Percentiles rank a stretch among this genome's conserved stretches.
phyloP scores from a whole-genome alignment of 2,797 vertebrate species.

The Ctenopoma kingsleyae region DNA sequence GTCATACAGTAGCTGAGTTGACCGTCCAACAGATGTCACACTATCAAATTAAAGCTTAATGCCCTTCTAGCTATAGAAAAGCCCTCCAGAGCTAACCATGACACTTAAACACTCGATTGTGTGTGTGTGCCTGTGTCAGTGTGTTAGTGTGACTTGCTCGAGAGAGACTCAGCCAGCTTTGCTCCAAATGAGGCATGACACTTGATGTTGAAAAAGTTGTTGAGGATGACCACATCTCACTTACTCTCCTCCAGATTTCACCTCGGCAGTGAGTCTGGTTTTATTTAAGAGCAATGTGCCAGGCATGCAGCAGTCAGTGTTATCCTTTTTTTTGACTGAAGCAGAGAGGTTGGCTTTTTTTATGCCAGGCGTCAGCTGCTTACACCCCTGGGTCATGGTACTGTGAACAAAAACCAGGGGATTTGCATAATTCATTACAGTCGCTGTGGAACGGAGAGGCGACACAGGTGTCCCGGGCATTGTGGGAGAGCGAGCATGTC shows the following conservation, averaged over 20 bases:
- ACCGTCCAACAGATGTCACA: conserved; percentile 73
- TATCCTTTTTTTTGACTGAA: conserved; percentile 49
- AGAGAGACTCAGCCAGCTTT: conserved; percentile 44
- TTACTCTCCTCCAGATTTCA: conserved; percentile 25
- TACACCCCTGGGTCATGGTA: conserved; percentile 74
- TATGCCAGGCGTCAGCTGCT: conserved; percentile 70
- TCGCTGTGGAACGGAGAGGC: conserved; percentile 69
- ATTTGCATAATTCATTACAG: conserved; percentile 85
- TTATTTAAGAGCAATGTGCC: conserved; percentile 51
- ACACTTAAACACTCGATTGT: conserved; percentile 63
- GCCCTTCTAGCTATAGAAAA: conserved; percentile 61
- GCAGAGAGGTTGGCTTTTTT: conserved; percentile 50
- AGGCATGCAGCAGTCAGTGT: conserved; percentile 40
- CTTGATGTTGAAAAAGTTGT: conserved; percentile 50
- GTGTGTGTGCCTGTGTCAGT: conserved; percentile 24
- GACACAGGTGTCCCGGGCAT: conserved; percentile 68
- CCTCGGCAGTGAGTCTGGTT: conserved; percentile 26
- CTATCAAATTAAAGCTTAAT: conserved; percentile 80
- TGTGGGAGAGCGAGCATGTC: conserved; percentile 78
- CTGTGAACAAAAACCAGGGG: conserved; percentile 76
- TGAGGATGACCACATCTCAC: conserved; percentile 56
- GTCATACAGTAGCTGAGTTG: conserved; percentile 17
- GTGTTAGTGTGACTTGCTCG: conserved; percentile 24
- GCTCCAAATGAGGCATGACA: conserved; percentile 59
- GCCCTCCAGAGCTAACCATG: conserved; percentile 68